Percentiles rank a stretch among this genome's conserved stretches.
phyloP scores from a whole-genome alignment of 2,797 vertebrate species.

The Psittacula echo region DNA sequence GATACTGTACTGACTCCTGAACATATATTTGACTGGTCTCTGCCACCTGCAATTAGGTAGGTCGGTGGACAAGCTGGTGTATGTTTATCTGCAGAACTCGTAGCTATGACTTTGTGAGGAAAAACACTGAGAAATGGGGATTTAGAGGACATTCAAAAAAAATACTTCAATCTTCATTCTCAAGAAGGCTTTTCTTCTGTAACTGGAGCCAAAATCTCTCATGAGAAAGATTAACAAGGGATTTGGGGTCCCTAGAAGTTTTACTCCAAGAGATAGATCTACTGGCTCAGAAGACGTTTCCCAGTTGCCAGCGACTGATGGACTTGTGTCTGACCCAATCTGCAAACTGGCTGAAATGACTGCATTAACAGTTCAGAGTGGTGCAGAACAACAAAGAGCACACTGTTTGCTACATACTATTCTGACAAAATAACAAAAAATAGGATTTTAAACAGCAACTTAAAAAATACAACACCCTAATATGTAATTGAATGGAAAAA shows the following conservation, averaged over 20 bases:
- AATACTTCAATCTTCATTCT: neutral
- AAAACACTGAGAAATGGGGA: neutral
- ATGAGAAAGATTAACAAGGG: conserved; percentile 48
- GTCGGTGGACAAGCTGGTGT: neutral
- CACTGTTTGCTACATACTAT: neutral
- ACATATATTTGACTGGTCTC: neutral
- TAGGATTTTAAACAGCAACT: conserved; percentile 16
- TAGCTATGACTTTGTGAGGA: neutral
- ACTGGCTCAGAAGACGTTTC: conserved; percentile 4
- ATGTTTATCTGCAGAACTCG: neutral
- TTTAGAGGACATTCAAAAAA: conserved; percentile 4
- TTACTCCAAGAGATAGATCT: conserved; percentile 14
- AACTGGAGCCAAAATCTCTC: conserved; percentile 35
- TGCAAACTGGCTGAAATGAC: neutral
- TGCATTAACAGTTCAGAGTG: neutral
- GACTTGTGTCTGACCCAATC: conserved; percentile 14
- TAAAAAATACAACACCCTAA: neutral
- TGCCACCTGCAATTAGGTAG: neutral
- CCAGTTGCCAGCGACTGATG: neutral
- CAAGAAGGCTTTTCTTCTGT: conserved; percentile 26
- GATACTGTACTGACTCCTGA: neutral
- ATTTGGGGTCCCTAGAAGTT: conserved; percentile 45
- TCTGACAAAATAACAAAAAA: neutral
- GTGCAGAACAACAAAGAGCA: conserved; percentile 7
- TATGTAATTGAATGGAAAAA: neutral